These are phyloP conservation scores for Leptinotarsa tumamoca DNA, from an alignment of 2,888 invertebrate species.

Conservation along the genomic window DNA sequence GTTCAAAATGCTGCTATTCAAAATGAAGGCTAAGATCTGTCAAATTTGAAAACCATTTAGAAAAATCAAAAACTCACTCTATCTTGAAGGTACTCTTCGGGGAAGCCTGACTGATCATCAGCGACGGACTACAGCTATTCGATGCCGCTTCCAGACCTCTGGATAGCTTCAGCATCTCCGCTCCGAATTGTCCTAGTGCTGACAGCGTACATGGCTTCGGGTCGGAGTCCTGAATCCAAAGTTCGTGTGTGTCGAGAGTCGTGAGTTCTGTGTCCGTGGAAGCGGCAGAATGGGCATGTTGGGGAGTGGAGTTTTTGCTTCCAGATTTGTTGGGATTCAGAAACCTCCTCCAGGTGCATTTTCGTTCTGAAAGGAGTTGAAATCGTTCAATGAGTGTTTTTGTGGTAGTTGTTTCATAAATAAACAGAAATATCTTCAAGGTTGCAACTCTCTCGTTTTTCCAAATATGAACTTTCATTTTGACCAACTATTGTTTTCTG, in stretches of 20 bases:
- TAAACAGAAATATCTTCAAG: too few species aligned
- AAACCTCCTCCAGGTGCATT: conserved; percentile 82
- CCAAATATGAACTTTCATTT: too few species aligned
- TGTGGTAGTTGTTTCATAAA: too few species aligned
- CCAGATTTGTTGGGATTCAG: conserved; percentile 67
- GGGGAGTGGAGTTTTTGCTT: conserved; percentile 51
- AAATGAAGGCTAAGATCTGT: too few species aligned
- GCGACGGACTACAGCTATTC: conserved; percentile 30
- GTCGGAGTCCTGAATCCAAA: conserved; percentile 79
- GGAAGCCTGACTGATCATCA: conserved; percentile 32
- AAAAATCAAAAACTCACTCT: conserved; percentile 50
- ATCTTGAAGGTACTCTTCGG: conserved; percentile 50
- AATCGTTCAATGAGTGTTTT: too few species aligned
- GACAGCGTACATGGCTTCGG: conserved; percentile 86
- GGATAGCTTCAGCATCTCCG: conserved; percentile 87
- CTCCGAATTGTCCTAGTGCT: conserved; percentile 87
- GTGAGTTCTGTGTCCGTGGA: conserved; percentile 89
- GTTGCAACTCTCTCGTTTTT: too few species aligned
- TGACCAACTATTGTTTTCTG: too few species aligned
- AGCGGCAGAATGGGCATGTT: conserved; percentile 73
- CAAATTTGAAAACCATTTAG: too few species aligned
- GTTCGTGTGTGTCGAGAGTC: conserved; percentile 84
- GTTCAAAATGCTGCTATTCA: too few species aligned
- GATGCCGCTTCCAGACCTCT: conserved; percentile 82
- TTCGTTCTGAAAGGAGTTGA: conserved; percentile 70